phyloP scores from a whole-genome alignment of 2,797 vertebrate species.

The Phylloscopus collybita region DNA sequence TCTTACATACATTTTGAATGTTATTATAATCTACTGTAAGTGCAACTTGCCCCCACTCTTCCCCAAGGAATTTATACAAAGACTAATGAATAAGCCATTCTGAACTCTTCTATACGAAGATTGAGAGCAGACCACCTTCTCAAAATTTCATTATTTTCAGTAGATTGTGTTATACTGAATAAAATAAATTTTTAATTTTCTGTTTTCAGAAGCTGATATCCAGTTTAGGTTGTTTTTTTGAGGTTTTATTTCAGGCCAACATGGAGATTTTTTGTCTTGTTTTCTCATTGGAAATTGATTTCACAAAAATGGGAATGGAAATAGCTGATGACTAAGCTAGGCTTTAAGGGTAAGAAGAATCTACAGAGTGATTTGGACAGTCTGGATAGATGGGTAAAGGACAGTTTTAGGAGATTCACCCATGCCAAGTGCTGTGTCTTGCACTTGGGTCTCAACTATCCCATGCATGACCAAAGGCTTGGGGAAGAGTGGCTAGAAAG shows the following conservation, averaged over 20 bases:
- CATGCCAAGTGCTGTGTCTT: neutral
- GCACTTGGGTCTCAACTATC: neutral
- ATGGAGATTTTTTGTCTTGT: neutral
- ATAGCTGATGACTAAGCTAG: neutral
- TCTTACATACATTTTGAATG: neutral
- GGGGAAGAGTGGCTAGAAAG: neutral
- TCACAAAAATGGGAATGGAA: neutral
- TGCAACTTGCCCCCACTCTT: accelerated
- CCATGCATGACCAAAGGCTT: no score
- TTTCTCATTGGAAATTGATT: neutral
- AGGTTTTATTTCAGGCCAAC: neutral
- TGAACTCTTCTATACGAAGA: neutral
- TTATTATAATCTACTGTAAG: neutral
- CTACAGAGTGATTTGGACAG: neutral
- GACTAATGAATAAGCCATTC: neutral
- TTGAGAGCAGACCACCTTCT: neutral
- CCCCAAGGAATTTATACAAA: neutral
- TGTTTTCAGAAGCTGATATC: neutral
- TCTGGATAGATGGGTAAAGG: neutral
- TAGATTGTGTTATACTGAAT: neutral
- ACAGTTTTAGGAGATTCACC: neutral
- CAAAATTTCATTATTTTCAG: neutral
- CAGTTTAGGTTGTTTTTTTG: neutral
- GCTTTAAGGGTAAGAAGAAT: neutral
- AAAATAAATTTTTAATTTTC: neutral